Conservation (phyloP, 2,888 invertebrate genomes). For the Tetragnatha montana region DNA sequence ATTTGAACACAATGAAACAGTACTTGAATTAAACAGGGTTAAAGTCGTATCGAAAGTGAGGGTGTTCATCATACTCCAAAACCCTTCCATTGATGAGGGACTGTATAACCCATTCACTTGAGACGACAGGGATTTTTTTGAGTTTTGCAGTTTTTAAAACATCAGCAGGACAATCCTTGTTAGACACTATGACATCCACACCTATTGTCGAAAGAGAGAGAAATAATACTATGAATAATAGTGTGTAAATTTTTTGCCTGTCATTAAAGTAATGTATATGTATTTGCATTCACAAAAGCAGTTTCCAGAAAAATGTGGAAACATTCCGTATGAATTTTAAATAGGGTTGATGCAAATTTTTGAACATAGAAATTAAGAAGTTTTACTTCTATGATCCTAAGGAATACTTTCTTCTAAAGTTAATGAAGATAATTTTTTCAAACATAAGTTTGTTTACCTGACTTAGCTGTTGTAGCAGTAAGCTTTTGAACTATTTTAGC, state of each 20-base stretch:
- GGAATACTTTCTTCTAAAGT: no score
- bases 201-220: not conserved
- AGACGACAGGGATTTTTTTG: constrained; percentile 81
- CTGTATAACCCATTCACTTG: constrained; percentile 84
- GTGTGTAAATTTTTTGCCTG: no score
- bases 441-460: constrained; percentile 44
- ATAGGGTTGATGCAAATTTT: no score
- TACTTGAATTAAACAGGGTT: constrained; percentile 30
- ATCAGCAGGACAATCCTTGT: constrained; percentile 81
- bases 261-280: no score
- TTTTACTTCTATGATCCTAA: no score
- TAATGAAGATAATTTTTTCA: no score
- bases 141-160: constrained; percentile 79
- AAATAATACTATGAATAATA: no score
- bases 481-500: constrained; percentile 70
- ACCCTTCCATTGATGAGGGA: constrained; percentile 81
- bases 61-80: constrained; percentile 76
- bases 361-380: no score
- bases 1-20: constrained; percentile 8
- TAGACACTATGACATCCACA: constrained; percentile 79
- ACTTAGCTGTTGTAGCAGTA: constrained; percentile 49
- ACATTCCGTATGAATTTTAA: no score
- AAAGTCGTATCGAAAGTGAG: constrained; percentile 67
- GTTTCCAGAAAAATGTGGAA: no score
- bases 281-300: no score